A percentile compares a stretch with the other conserved stretches of the same genome.
Conservation (phyloP, 1,140 invertebrate genomes). For the Melipona quadrifasciata region DNA sequence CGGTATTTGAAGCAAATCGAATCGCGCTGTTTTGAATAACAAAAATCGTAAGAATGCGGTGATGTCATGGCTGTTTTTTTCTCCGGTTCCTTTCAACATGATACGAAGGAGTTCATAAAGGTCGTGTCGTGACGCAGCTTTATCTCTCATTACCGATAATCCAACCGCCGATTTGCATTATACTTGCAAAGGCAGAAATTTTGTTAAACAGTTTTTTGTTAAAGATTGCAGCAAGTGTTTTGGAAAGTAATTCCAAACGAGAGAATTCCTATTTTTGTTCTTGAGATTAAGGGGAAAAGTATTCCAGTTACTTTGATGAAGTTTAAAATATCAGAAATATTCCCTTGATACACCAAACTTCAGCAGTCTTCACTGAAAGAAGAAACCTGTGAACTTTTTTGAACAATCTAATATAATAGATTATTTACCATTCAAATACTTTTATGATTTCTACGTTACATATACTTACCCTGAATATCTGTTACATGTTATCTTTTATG, state of each 20-base stretch:
- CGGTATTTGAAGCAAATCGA: background rate
- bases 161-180: background rate
- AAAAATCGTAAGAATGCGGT: constrained; percentile 25
- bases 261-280: background rate
- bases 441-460: no score
- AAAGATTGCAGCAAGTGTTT: background rate
- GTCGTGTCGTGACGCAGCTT: background rate
- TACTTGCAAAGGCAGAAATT: background rate
- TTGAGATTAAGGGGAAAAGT: background rate
- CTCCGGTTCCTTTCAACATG: background rate
- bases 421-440: no score
- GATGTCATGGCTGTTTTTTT: background rate
- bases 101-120: background rate
- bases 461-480: no score
- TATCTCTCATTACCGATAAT: background rate
- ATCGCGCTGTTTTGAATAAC: background rate
- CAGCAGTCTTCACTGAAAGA: no score
- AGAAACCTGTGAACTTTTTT: no score
- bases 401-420: no score
- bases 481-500: no score
- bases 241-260: background rate
- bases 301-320: no score
- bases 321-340: no score
- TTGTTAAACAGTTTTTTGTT: background rate
- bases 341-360: no score